These are phyloP conservation scores for Thomomys bottae DNA, from an alignment of 2,113 vertebrate genomes.

Conservation along the genomic window DNA sequence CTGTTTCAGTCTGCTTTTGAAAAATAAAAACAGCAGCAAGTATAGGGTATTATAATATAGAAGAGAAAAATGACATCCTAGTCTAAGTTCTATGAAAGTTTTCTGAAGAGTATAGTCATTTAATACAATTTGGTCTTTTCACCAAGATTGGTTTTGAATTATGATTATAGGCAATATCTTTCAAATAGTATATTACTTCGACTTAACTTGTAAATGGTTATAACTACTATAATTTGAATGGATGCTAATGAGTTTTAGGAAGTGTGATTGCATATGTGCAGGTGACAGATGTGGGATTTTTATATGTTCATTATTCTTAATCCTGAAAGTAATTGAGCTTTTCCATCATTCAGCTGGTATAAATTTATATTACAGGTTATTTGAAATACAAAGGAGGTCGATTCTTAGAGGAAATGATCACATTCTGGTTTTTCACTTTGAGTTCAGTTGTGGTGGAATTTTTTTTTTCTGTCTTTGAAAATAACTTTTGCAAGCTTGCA, in stretches of 20 bases:
- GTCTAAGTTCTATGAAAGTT: slow-evolving; percentile 3
- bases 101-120: slow-evolving; percentile 19
- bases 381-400: background rate
- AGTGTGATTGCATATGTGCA: background rate
- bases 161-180: background rate
- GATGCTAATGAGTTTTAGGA: background rate
- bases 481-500: slow-evolving; percentile 41
- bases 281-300: background rate
- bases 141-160: slow-evolving; percentile 35
- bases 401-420: slow-evolving; percentile 41
- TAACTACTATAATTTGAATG: slow-evolving; percentile 34
- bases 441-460: slow-evolving; percentile 58
- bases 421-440: slow-evolving; percentile 30
- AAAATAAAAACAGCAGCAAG: background rate
- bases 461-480: slow-evolving; percentile 61
- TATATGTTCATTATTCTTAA: slow-evolving; percentile 26
- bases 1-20: background rate
- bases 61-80: background rate
- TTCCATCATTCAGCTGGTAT: background rate
- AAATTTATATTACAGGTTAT: slow-evolving; percentile 38
- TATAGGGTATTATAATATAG: background rate
- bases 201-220: slow-evolving; percentile 26
- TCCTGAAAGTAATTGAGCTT: background rate
- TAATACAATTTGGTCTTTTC: slow-evolving; percentile 10
- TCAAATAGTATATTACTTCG: slow-evolving; percentile 10